phyloP scores from a whole-genome alignment of 2,888 invertebrate genomes.

The Prostheceraeus crozeri region DNA sequence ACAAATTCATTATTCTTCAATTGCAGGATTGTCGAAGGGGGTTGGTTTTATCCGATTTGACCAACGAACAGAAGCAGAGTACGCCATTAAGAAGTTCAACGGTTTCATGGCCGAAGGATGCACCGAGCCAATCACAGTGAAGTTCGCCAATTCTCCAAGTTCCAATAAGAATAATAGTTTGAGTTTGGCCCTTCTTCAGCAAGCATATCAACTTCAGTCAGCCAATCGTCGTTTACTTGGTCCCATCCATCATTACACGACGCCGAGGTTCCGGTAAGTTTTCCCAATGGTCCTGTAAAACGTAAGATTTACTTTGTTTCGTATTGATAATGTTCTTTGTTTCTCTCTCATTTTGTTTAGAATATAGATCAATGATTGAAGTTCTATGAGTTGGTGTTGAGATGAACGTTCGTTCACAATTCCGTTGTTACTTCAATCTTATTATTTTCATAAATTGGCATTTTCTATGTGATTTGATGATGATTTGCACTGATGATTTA shows the following conservation, averaged over 20 bases:
- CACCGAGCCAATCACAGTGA: conserved; percentile 65
- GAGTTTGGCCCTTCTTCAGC: conserved; percentile 39
- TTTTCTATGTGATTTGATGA: no score
- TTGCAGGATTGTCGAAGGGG: conserved; percentile 68
- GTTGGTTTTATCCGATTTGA: conserved; percentile 88
- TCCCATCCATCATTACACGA: conserved; percentile 72
- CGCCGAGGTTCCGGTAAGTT: conserved; percentile 53
- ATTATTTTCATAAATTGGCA: no score
- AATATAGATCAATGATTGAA: no score
- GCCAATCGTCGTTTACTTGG: conserved; percentile 52
- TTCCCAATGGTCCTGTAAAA: no score
- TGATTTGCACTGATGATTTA: no score
- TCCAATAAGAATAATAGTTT: conserved; percentile 52
- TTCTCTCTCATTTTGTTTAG: no score
- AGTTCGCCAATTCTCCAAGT: conserved; percentile 80
- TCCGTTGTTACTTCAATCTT: no score
- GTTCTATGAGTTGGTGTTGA: no score
- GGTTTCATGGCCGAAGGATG: conserved; percentile 57
- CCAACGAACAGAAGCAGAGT: conserved; percentile 77
- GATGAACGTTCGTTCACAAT: no score
- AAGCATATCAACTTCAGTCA: conserved; percentile 44
- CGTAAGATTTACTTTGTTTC: background rate
- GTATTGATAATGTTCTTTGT: no score
- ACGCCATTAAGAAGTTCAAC: conserved; percentile 80
- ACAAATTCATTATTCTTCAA: no score